Evolutionary conservation across 2,797 vertebrate species (phyloP), one percentile per base, ranked within the genome.

Genomic region (Rousettus madagascariensis): DNA sequence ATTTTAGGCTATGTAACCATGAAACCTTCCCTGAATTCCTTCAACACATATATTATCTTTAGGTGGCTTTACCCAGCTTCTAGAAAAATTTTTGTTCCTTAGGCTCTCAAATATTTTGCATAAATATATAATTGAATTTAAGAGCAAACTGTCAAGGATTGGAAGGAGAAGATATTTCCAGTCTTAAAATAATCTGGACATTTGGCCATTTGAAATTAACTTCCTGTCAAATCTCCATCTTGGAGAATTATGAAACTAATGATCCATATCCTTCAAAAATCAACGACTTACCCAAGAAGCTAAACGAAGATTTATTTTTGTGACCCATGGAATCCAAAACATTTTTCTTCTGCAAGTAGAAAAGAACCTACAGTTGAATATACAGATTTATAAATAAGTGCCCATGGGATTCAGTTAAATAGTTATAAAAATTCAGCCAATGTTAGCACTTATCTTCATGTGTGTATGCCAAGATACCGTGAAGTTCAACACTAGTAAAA

Each of bases 141-240:
- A 91, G 94, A 63, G 59, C 12, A 77, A 59, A 36, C 12, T 74
- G 7, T 46, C 41, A 51, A 16, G 61, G 26, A 69, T 61, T 55
- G 6, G 12, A 71, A 83, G 15, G 24, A 5, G n/a, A 71, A 84
- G 15, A 13, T 51, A 69, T 59, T 68, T 57, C 36, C 17, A 85
- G 24, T 91, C 57, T 95, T 80, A 86, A 86, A 88, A 80, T 71
- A 75, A 86, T 87, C 87, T 86, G 41, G 33, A 75, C 13, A 94
- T 90, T 83, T 69, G 77, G 3, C 12, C 33, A 8, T 46, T 77
- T 77, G 36, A 71, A 85, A 71, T 82, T 88, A 90, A 59, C 63
- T 90, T 95, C 43, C 46, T 77, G 77, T 33, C 11, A 86, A 85
- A 82, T 63, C 13, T 92, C 43, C 20, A 24, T 51, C 51, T 68